These are phyloP conservation scores for Orchestia grillus DNA, from an alignment of 1,140 invertebrate genomes.

Conservation along the genomic window DNA sequence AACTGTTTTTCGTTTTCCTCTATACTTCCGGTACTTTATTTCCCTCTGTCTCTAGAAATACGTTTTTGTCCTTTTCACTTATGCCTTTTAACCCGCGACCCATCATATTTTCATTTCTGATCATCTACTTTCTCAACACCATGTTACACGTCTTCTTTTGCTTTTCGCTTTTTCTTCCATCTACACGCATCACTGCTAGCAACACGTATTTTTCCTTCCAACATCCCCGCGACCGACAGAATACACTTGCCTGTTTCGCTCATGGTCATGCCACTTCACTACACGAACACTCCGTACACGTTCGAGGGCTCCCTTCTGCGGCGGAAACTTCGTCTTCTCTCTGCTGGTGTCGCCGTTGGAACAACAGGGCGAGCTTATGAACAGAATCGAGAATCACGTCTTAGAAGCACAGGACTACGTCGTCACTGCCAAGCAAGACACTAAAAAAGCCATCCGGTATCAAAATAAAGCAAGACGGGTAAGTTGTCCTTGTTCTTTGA, in stretches of 20 bases:
- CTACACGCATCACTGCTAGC: not conserved
- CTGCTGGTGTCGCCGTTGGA: slow-evolving; percentile 54
- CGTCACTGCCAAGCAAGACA: slow-evolving; percentile 82
- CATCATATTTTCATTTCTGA: slow-evolving; percentile 3
- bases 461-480: slow-evolving; percentile 92
- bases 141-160: not conserved
- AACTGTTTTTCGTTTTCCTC: slow-evolving; percentile 10
- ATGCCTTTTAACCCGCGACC: not conserved
- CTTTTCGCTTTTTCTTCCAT: not conserved
- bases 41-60: not conserved
- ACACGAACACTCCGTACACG: not conserved
- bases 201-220: not conserved
- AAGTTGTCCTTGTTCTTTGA: slow-evolving; percentile 71
- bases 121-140: not conserved
- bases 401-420: slow-evolving; percentile 78
- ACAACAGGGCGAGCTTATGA: slow-evolving; percentile 78
- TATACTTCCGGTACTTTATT: not conserved
- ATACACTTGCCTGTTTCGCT: not conserved
- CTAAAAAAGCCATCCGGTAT: slow-evolving; percentile 84
- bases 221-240: not conserved
- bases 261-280: not conserved
- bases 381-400: slow-evolving; percentile 79
- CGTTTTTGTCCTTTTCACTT: not conserved
- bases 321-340: not conserved
- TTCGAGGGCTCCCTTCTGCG: slow-evolving; percentile 3